Base-by-base conservation (phyloP, 1,140 invertebrate species). In the Phortica variegata region DNA sequence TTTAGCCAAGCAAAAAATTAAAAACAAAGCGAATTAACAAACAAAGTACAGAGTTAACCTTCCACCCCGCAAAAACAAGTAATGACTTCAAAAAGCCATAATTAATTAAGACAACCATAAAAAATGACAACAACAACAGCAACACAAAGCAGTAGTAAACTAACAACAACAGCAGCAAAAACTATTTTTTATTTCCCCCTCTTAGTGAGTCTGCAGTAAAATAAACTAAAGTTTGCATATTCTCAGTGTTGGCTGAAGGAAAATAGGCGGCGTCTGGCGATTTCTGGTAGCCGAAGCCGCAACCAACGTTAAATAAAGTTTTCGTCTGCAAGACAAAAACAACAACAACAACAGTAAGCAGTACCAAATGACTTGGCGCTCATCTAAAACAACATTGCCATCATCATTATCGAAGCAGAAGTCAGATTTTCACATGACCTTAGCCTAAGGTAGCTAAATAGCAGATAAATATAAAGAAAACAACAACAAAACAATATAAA, bases 381-480 rank as follows among this genome's bases (percentile, higher is more conserved):
- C 5, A 34, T 15, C 33, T n/a, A 10, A 10, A 34, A 34, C 33
- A 34, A 34, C 33, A 15, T 10, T 34, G 5, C 26, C 8, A 34
- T 7, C 43, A 46, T 23, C 56, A n/a, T n/a, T n/a, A n/a, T n/a
- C n/a, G n/a, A n/a, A n/a, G n/a, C n/a, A n/a, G n/a, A n/a, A n/a
- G n/a, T 50, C 61, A 65, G 60, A 60, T 57, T 65, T 63, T 63
- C 61, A 61, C 61, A 63, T 63, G 61, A 60, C 61, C 61, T 63
- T 63, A 63, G 61, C 57, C 54, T 54, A 52, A 36, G 39, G 54
- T 36, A 8, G 36, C 44, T 54, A 44, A 56, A 63, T 46, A 49
- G 62, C 55, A 55, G 47, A 20, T 45, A 54, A 31, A 33, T 50
- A 47, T 48, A 51, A 38, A n/a, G n/a, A n/a, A n/a, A n/a, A n/a